Evolutionary conservation across 2,113 vertebrate species (phyloP).

Genomic region (Chelonoidis abingdonii): DNA sequence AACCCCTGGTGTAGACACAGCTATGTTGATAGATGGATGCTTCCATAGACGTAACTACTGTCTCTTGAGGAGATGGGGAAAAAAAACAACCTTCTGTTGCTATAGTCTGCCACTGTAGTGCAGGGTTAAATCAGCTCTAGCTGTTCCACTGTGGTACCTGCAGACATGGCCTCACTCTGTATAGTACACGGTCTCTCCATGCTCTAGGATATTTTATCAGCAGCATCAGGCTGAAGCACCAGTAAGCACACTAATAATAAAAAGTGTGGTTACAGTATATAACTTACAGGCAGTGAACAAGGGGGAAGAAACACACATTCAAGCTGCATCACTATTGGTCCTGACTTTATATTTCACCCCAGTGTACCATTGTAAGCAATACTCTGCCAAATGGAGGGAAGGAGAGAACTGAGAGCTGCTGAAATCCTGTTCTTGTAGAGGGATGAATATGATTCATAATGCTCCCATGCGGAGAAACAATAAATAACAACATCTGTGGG

Average conservation of each 20-base stretch:
- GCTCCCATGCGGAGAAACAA: background rate
- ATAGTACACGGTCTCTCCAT: background rate
- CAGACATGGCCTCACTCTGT: background rate
- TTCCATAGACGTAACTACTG: background rate
- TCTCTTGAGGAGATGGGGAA: background rate
- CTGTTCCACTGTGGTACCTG: background rate
- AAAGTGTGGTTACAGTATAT: background rate
- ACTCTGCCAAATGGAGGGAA: background rate
- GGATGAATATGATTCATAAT: background rate
- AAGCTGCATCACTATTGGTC: background rate
- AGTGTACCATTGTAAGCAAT: background rate
- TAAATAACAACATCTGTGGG: background rate
- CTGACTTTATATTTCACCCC: background rate
- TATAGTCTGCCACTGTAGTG: background rate
- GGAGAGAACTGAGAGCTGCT: background rate
- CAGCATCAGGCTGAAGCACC: background rate
- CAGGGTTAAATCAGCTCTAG: background rate
- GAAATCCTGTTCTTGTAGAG: background rate
- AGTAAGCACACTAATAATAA: accelerated
- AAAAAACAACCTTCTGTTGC: background rate
- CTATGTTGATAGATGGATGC: background rate
- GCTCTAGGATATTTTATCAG: background rate
- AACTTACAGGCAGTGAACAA: background rate
- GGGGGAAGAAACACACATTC: background rate
- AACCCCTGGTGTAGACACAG: background rate